Evolutionary conservation across 2,797 vertebrate genomes (phyloP), one percentile per base, ranked within the genome.

Genomic region (Erpetoichthys calabaricus): DNA sequence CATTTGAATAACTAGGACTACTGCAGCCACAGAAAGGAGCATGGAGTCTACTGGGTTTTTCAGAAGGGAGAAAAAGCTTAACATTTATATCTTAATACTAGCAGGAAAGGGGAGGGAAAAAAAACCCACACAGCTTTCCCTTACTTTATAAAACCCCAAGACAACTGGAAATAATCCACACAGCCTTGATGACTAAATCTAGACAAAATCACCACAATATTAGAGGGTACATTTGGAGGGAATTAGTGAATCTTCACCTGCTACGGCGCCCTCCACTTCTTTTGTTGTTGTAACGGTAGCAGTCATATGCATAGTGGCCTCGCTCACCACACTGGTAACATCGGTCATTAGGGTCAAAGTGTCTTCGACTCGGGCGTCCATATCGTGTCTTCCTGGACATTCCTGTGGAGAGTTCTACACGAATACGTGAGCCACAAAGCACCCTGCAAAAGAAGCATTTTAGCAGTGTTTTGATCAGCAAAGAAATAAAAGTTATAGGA

Each of bases 221-320:
- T 25, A 25, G 25, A 25, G 25, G 25, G 25, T 25, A 25, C 25
- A 25, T 25, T 25, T 25, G 25, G 25, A 25, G 25, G 2, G 25
- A 25, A 25, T 1, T 25, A 25, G 25, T 25, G 25, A 25, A 25
- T 25, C 25, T 4, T 1, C 77, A 43, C 86, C 81, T 78, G 78
- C 78, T 72, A 25, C 25, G 25, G 55, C 73, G 66, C 5, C 73
- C 47, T 56, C 69, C 57, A 10, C 70, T 70, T 44, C 70, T 82
- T 47, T 84, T 72, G 73, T 87, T 89, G 76, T 71, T 86, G 61
- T 85, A 87, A 54, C 85, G 86, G 63, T 89, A 88, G 74, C 86
- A 89, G 74, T 89, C 86, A 0, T 89, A 89, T 7, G 86, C 86
- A 2, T 89, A 89, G 68, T 89, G 86, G 45, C 86, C 86, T 1